Percentiles rank a stretch among this genome's conserved stretches.
Evolutionary conservation across 2,113 vertebrate genomes (phyloP).

Genomic region (Brachirus orientalis): DNA sequence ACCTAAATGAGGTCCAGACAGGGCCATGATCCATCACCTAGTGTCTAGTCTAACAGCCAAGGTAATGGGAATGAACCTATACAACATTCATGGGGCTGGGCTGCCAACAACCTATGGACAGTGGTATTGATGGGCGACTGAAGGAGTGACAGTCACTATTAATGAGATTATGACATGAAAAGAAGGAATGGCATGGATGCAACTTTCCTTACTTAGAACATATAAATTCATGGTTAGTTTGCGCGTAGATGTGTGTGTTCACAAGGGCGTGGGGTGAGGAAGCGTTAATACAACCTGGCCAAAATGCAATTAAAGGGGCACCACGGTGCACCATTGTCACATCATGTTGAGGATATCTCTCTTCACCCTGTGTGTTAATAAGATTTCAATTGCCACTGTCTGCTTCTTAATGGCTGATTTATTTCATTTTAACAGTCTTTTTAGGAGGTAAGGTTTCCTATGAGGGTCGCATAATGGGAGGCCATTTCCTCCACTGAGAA

Average conservation of each 20-base stretch:
- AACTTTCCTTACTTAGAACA: background rate
- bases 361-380: conserved; percentile 79
- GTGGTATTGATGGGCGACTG: conserved; percentile 50
- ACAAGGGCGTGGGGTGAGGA: conserved; percentile 47
- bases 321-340: conserved; percentile 68
- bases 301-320: conserved; percentile 75
- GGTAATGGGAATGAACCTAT: conserved; percentile 79
- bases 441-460: conserved; percentile 77
- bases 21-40: conserved; percentile 75
- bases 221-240: too few relatives aligned
- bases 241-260: conserved; percentile 19
- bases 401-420: conserved; percentile 85
- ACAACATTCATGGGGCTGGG: conserved; percentile 75
- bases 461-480: conserved; percentile 74
- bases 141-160: conserved; percentile 54
- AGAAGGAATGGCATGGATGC: background rate
- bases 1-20: conserved; percentile 78
- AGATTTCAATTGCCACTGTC: conserved; percentile 80
- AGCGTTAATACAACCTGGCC: conserved; percentile 54
- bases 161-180: conserved; percentile 13
- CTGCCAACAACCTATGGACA: conserved; percentile 56
- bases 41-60: conserved; percentile 74
- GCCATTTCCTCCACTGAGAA: conserved; percentile 75
- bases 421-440: conserved; percentile 86
- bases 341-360: conserved; percentile 62